Evolutionary conservation across 2,888 invertebrate species (phyloP).

Genomic region (Petrophora chlorosata): DNA sequence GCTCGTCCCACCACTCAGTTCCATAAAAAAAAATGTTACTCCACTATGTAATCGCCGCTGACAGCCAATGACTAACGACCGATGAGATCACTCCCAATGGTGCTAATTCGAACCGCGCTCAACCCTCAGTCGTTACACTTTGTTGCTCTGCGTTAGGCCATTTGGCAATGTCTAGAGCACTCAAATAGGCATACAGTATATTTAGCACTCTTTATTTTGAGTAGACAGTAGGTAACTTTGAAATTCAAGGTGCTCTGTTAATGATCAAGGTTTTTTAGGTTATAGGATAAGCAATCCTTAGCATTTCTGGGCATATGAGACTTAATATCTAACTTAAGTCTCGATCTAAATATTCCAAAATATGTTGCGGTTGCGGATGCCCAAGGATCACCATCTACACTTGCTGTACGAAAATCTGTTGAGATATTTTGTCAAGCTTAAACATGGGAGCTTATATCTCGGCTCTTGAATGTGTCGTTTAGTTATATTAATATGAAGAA

Average conservation of each 20-base stretch:
- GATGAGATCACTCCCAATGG: constrained; percentile 75
- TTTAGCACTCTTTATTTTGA: constrained; percentile 12
- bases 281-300: too few species aligned
- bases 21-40: background rate
- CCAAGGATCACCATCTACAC: too few species aligned
- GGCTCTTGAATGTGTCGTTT: too few species aligned
- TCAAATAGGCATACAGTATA: constrained; percentile 10
- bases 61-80: constrained; percentile 71
- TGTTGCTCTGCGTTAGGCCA: constrained; percentile 42
- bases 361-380: too few species aligned
- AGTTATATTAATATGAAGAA: too few species aligned
- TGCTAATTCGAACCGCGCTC: constrained; percentile 61
- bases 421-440: too few species aligned
- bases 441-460: too few species aligned
- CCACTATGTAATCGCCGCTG: constrained; percentile 40
- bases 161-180: constrained; percentile 16
- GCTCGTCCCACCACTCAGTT: too few species aligned
- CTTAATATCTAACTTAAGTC: too few species aligned
- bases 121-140: constrained; percentile 62
- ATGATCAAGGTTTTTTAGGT: background rate
- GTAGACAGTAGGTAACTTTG: background rate
- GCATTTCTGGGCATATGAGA: too few species aligned
- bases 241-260: background rate
- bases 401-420: too few species aligned
- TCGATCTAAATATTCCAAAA: too few species aligned